Percentiles rank a stretch among this genome's conserved stretches.
Evolutionary conservation across 2,113 vertebrate genomes (phyloP).

Genomic region (Merops nubicus): DNA sequence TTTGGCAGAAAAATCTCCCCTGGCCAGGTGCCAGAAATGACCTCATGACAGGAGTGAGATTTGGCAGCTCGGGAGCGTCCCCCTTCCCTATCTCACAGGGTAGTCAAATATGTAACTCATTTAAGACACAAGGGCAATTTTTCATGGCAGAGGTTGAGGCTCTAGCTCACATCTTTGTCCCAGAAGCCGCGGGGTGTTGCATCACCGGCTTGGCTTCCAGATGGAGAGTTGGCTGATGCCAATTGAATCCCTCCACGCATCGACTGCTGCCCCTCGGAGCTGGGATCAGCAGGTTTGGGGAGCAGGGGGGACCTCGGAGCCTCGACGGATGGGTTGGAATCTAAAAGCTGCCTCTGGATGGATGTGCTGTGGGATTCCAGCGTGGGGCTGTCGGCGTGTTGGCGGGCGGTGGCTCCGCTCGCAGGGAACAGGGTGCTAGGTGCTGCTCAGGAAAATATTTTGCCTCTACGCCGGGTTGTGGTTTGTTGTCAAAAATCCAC

Average conservation of each 20-base stretch:
- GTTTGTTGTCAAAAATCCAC: background rate
- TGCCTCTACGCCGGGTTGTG: fast-evolving
- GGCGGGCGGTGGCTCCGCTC: no score
- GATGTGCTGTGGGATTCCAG: no score
- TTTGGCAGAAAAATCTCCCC: background rate
- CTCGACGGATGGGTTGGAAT: background rate
- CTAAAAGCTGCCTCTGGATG: fast-evolving
- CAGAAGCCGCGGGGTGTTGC: slow-evolving; percentile 10
- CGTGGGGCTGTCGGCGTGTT: no score
- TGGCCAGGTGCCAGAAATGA: background rate
- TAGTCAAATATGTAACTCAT: slow-evolving; percentile 37
- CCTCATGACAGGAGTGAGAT: slow-evolving; percentile 68
- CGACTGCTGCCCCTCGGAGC: background rate
- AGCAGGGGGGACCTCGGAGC: fast-evolving
- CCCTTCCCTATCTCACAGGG: slow-evolving; percentile 18
- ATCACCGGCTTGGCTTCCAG: background rate
- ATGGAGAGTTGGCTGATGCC: background rate
- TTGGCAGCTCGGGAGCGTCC: slow-evolving; percentile 37
- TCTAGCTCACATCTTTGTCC: slow-evolving; percentile 39
- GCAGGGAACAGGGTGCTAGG: background rate
- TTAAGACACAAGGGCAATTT: slow-evolving; percentile 18
- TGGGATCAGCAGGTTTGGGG: background rate
- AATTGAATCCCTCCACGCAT: background rate
- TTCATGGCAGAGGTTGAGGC: slow-evolving; percentile 32
- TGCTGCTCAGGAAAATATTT: background rate